Evolutionary conservation across 1,140 invertebrate genomes (phyloP), one percentile per base, ranked within the genome.

Genomic region (Chymomyza costata): DNA sequence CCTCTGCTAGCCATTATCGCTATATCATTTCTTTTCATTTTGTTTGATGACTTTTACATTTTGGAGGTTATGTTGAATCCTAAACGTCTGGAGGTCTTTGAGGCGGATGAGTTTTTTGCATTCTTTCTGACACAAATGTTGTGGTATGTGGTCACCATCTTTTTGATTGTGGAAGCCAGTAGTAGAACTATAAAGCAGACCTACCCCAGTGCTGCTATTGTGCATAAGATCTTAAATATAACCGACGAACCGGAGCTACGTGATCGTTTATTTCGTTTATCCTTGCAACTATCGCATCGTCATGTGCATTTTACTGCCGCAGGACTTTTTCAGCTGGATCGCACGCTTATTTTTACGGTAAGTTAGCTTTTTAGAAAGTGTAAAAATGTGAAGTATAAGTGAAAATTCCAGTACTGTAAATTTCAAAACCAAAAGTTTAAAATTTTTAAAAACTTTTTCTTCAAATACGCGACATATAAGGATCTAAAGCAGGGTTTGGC

Each of bases 31-130:
- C 30, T 85, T 0, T 85, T 85, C 10, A 85, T 85, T 32, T 54
- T 85, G 8, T 85, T 85, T 7, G 83, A 85, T 46, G 73, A 82
- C 30, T 85, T 83, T 46, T 85, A 85, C 35, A 70, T 85, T 25
- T 48, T 85, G 17, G 83, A 83, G 11, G 83, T 70, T 0, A 34
- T 81, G 13, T 10, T 85, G 5, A 81, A 69, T 51, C 78, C 78
- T 2, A 83, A 76, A 14, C 58, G 80, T 16, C 43, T 82, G 32
- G 78, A 82, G 17, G 43, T 60, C 11, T 73, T 83, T 13, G 82
- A 84, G 28, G 65, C 69, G 0, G 76, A 85, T 34, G 83, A 84
- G 14, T 85, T 85, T n/a, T 81, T 85, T 35, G 66, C 81, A 11
- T 85, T 85, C 38, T 85, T 85, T 17, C 52, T 82, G 0, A 67